These are phyloP conservation scores for Sericinus montela DNA, from an alignment of 2,888 invertebrate species.

Conservation along the genomic window DNA sequence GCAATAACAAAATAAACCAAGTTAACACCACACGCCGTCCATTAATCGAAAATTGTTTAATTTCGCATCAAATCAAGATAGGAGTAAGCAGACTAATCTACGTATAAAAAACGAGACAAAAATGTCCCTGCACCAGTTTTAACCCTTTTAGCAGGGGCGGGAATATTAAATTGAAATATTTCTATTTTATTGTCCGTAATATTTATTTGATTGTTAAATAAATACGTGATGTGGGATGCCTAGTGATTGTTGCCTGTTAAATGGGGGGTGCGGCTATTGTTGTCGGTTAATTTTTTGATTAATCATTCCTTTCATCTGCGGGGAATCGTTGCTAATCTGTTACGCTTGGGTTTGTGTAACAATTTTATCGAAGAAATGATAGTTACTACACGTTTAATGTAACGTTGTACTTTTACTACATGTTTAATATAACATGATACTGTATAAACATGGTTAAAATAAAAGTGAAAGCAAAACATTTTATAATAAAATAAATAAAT, in stretches of 20 bases:
- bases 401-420: not conserved
- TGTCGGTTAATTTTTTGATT: constrained; percentile 78
- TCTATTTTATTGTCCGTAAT: constrained; percentile 76
- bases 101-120: constrained; percentile 50
- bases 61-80: constrained; percentile 74
- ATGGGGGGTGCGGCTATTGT: constrained; percentile 69
- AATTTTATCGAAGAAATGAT: constrained; percentile 24
- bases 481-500: no score
- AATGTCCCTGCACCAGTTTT: constrained; percentile 47
- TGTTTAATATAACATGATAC: not conserved
- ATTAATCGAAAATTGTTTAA: constrained; percentile 53
- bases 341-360: constrained; percentile 48
- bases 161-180: constrained; percentile 77
- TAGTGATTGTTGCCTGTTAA: constrained; percentile 64
- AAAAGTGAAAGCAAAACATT: no score
- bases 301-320: constrained; percentile 57
- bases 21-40: no score
- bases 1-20: no score
- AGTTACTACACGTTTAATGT: not conserved
- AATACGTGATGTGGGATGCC: constrained; percentile 74
- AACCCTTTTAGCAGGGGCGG: constrained; percentile 70
- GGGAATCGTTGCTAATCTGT: constrained; percentile 58
- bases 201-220: constrained; percentile 80
- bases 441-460: no score
- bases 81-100: constrained; percentile 50